Base-by-base conservation (phyloP, 2,888 invertebrate species). In the Cyclophora punctaria region DNA sequence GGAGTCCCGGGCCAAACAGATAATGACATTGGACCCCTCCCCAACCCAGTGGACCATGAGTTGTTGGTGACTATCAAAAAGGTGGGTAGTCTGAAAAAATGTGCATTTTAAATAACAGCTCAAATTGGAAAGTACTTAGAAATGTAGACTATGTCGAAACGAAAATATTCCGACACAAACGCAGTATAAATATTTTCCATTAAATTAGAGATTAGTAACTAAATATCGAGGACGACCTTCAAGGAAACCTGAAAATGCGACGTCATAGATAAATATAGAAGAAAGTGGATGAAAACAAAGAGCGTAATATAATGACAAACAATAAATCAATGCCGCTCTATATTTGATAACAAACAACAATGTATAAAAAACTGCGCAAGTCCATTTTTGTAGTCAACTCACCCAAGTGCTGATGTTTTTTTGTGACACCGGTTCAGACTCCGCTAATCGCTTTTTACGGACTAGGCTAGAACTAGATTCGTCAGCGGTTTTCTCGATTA, bases 41-140 rank as follows among this genome's bases (percentile, higher is more conserved):
- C 97, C 96, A 6, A 96, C 95, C 97, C 97, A 97, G 78, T 96
- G 96, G 5, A 97, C 96, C 91, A 97, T 94, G 67, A 97, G 81
- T 74, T 96, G 95, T 68, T 95, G 94, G 74, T 97, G 97, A 58
- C 92, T 93, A 81, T 97, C 96, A 81, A 96, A 94, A 34, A 97
- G 88, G 52, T 91, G 87, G 58, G 91, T 93, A 48, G 93, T 91
- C 96, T 96, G 90, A 86, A 83, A 50, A 58, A 60, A 41, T 55
- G 52, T 20, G 20, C 20, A 20, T 20, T 20, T 20, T 20, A 20
- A 20, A 20, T 2, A 20, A 20, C 20, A 20, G 20, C 20, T 20
- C 20, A 20, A 20, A 20, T 20, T 20, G 20, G 20, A 20, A 20
- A 20, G 20, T 20, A 20, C 20, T 20, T 1, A 20, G 20, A 20